Conservation (phyloP, 2,888 invertebrate species). For the Drosophila neonasuta region DNA sequence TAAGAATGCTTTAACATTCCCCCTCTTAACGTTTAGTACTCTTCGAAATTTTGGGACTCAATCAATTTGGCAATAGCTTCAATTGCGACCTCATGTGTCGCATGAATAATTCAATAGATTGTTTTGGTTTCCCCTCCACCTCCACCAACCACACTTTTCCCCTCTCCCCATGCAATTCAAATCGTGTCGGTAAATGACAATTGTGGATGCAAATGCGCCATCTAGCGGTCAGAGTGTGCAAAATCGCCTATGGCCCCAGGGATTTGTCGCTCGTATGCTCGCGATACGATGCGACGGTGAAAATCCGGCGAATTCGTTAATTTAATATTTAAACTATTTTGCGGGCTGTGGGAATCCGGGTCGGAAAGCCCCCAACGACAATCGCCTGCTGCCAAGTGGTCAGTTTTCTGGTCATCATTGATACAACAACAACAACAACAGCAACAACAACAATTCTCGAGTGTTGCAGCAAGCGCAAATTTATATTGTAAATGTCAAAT, state of each 20-base stretch:
- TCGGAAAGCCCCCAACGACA: slow-evolving; percentile 13
- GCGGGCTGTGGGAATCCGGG: slow-evolving; percentile 24
- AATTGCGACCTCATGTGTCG: slow-evolving; percentile 50
- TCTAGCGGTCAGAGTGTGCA: slow-evolving; percentile 31
- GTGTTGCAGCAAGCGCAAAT: slow-evolving; percentile 43
- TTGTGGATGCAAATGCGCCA: slow-evolving; percentile 54
- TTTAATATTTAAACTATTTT: slow-evolving; percentile 69
- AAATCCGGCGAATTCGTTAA: slow-evolving; percentile 43
- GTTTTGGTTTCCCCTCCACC: slow-evolving; percentile 13
- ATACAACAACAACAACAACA: neutral
- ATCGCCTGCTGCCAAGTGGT: slow-evolving; percentile 31
- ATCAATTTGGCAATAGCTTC: slow-evolving; percentile 44
- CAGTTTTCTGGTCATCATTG: slow-evolving; percentile 15
- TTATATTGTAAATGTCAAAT: slow-evolving; percentile 74
- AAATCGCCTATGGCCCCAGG: slow-evolving; percentile 10
- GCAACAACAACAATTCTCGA: neutral
- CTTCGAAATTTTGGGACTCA: slow-evolving; percentile 13
- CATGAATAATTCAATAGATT: slow-evolving; percentile 50
- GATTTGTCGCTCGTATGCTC: slow-evolving; percentile 7
- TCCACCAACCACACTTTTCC: neutral
- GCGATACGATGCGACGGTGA: neutral
- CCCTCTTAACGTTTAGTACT: neutral
- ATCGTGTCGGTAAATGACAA: slow-evolving; percentile 10
- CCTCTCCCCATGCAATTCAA: too few relatives aligned
- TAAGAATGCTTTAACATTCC: neutral